Percentiles rank a stretch among this genome's conserved stretches.
Evolutionary conservation across 2,113 vertebrate species (phyloP).

Genomic region (Gadus macrocephalus): DNA sequence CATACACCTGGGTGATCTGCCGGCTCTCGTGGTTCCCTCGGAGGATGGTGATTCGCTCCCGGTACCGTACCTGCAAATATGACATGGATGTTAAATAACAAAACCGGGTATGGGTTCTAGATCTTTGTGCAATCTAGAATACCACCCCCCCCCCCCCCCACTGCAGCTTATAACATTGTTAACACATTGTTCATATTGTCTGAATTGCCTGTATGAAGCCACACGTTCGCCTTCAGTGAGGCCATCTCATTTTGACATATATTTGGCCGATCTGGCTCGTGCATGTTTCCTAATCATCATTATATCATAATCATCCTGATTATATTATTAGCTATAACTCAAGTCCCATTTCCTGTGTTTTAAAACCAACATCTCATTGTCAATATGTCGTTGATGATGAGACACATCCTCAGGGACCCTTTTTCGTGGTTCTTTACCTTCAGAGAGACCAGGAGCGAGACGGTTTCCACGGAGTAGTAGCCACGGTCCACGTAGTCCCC

Average conservation of each 20-base stretch:
- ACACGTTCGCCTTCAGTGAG: too few species aligned
- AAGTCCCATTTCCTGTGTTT: too few species aligned
- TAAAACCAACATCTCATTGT: too few species aligned
- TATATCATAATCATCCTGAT: too few species aligned
- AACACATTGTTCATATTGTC: background rate
- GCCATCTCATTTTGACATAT: too few species aligned
- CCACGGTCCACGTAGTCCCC: constrained; percentile 76
- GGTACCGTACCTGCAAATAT: constrained; percentile 84
- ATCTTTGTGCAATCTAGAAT: background rate
- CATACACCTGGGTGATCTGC: constrained; percentile 76
- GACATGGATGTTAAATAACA: background rate
- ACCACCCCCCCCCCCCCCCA: background rate
- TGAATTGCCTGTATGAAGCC: background rate
- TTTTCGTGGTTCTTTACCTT: constrained; percentile 85
- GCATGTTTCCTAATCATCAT: too few species aligned
- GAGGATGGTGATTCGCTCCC: constrained; percentile 94
- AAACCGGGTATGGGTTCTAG: background rate
- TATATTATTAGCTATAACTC: too few species aligned
- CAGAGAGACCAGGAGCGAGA: constrained; percentile 92
- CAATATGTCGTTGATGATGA: too few species aligned
- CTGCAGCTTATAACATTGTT: background rate
- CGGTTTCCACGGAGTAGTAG: constrained; percentile 93
- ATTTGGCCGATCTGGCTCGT: too few species aligned
- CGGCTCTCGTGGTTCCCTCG: constrained; percentile 94
- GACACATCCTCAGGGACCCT: too few species aligned